These are phyloP conservation scores for Myotis yumanensis DNA, from an alignment of 2,113 vertebrate genomes.

Conservation along the genomic window DNA sequence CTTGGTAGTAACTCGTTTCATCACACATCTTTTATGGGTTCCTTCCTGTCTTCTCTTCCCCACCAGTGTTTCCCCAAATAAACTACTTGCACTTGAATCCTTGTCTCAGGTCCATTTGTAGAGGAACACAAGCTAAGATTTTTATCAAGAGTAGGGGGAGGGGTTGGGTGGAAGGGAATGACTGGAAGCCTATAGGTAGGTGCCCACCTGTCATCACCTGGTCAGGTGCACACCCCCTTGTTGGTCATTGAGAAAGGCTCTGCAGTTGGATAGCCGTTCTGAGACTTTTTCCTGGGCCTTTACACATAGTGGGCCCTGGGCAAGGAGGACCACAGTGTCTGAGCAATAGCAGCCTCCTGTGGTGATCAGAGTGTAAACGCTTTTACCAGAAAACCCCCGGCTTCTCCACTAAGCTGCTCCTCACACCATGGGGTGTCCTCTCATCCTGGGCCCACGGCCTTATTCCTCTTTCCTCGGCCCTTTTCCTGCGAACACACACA, in stretches of 20 bases:
- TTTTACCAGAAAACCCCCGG: background rate
- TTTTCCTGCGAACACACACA: background rate
- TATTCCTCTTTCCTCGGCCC: background rate
- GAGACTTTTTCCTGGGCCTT: background rate
- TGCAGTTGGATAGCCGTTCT: background rate
- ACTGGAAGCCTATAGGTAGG: background rate
- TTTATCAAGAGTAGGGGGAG: background rate
- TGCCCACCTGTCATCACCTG: background rate
- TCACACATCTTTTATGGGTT: background rate
- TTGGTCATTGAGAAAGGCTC: background rate
- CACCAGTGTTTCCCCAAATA: background rate
- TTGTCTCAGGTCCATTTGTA: background rate
- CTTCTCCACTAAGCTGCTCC: background rate
- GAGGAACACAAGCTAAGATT: background rate
- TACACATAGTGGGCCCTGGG: background rate
- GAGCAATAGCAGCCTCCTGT: background rate
- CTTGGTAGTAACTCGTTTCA: background rate
- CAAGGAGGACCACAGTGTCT: too few relatives aligned
- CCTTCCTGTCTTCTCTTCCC: background rate
- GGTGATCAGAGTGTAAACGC: background rate
- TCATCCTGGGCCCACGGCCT: background rate
- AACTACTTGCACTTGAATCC: background rate
- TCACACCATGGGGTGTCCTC: background rate
- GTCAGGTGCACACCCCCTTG: background rate
- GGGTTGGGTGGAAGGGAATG: background rate